A percentile compares a stretch with the other conserved stretches of the same genome.
phyloP scores from a whole-genome alignment of 92 coral and sea anemone genomes.

The Porites evermanni region DNA sequence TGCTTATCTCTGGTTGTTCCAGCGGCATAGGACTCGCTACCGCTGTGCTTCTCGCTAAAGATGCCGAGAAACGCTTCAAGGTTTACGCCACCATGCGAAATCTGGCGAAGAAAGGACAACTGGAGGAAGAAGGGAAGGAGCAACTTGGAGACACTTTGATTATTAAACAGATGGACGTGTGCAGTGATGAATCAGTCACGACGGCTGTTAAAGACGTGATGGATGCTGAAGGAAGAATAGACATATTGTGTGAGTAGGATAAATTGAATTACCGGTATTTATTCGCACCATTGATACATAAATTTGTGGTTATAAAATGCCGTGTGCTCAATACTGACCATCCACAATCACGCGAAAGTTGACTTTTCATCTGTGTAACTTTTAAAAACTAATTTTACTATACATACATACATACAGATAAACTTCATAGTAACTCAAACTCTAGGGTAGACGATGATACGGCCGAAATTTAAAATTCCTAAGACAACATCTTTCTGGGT shows the following conservation, averaged over 20 bases:
- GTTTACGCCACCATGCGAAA: conserved; percentile 97
- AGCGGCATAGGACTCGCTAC: conserved; percentile 92
- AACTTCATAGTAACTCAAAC: no score
- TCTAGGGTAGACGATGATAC: no score
- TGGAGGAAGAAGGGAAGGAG: conserved; percentile 78
- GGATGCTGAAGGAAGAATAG: conserved; percentile 83
- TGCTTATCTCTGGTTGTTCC: conserved; percentile 92
- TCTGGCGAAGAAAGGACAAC: conserved; percentile 73
- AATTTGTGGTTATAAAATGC: no score
- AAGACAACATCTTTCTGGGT: no score
- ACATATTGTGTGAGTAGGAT: conserved; percentile 76
- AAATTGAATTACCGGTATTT: no score
- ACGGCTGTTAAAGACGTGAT: conserved; percentile 75
- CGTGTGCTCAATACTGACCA: no score
- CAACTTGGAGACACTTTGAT: conserved; percentile 81
- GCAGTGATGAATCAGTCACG: conserved; percentile 87
- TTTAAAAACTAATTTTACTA: no score
- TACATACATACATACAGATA: no score
- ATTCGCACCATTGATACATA: background rate
- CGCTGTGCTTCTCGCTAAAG: conserved; percentile 89
- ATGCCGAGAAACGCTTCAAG: conserved; percentile 85
- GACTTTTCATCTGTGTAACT: no score
- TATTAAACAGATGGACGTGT: conserved; percentile 82
- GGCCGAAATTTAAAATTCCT: no score
- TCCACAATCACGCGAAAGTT: no score